Percentiles rank a stretch among this genome's conserved stretches.
These are phyloP conservation scores for Sebastes oblongus DNA, from an alignment of 2,797 vertebrate genomes.

Conservation along the genomic window DNA sequence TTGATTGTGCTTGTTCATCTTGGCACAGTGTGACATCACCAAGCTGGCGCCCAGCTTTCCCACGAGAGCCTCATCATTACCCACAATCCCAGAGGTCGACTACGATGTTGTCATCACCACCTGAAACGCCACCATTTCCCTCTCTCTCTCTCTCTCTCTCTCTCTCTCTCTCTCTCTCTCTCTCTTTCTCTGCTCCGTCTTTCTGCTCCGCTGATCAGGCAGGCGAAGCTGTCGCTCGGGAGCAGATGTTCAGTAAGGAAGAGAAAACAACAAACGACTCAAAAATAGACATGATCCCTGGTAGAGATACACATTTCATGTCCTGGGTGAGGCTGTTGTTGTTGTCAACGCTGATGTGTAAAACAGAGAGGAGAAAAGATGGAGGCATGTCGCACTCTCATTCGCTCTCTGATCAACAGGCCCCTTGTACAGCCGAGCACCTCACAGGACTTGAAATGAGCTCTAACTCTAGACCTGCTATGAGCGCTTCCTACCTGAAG, in stretches of 20 bases:
- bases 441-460: constrained; percentile 27
- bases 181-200: background rate
- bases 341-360: constrained; percentile 26
- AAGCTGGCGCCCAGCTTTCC: constrained; percentile 20
- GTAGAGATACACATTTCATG: constrained; percentile 35
- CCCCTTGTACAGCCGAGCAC: constrained; percentile 42
- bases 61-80: constrained; percentile 60
- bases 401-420: constrained; percentile 36
- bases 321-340: constrained; percentile 21
- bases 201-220: constrained; percentile 47
- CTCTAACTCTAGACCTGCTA: background rate
- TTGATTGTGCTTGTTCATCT: constrained; percentile 49
- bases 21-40: constrained; percentile 36
- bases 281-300: constrained; percentile 60
- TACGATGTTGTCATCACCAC: constrained; percentile 39
- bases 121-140: constrained; percentile 16
- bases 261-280: constrained; percentile 39
- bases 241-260: constrained; percentile 61
- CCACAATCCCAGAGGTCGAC: constrained; percentile 62
- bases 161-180: background rate
- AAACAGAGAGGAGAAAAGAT: constrained; percentile 8
- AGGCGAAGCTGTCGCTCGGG: constrained; percentile 47
- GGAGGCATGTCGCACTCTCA: constrained; percentile 2
- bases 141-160: background rate
- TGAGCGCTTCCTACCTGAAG: background rate